Evolutionary conservation across 2,888 invertebrate species (phyloP).

Genomic region (Amblyteles armatorius): DNA sequence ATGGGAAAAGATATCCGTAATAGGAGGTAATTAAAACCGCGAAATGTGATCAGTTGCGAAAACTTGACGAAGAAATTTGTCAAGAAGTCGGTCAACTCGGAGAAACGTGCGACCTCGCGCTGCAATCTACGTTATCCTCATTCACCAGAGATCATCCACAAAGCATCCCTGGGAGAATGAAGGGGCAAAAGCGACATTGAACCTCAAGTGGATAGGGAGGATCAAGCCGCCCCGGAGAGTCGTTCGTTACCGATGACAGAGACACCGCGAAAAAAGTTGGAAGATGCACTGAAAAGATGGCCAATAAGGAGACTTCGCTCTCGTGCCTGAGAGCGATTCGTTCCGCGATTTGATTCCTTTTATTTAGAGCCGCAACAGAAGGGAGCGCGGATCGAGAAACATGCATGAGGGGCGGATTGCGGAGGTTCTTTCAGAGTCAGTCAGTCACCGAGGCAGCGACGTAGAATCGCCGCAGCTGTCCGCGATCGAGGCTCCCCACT

Average conservation of each 20-base stretch:
- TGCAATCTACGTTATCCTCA: not conserved
- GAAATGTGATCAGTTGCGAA: too few species aligned
- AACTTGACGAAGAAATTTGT: too few species aligned
- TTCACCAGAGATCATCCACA: not conserved
- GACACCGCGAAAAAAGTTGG: not conserved
- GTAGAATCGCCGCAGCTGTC: not conserved
- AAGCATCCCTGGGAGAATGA: not conserved
- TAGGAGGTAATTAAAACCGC: too few species aligned
- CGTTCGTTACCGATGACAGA: not conserved
- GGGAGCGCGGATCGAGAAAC: not conserved
- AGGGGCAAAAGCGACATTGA: not conserved
- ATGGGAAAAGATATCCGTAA: too few species aligned
- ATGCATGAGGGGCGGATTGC: not conserved
- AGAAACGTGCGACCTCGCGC: not conserved
- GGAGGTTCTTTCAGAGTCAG: not conserved
- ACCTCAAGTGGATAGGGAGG: not conserved
- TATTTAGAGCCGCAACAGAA: not conserved
- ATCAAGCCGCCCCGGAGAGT: not conserved
- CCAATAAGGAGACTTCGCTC: not conserved
- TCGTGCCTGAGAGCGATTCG: not conserved
- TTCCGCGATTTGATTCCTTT: conserved; percentile 39
- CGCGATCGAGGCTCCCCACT: conserved; percentile 29
- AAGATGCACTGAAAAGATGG: not conserved
- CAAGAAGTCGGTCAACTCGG: not conserved
- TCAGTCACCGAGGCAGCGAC: conserved; percentile 28